Base-by-base conservation (phyloP, 1,140 invertebrate genomes). In the Popillia japonica region DNA sequence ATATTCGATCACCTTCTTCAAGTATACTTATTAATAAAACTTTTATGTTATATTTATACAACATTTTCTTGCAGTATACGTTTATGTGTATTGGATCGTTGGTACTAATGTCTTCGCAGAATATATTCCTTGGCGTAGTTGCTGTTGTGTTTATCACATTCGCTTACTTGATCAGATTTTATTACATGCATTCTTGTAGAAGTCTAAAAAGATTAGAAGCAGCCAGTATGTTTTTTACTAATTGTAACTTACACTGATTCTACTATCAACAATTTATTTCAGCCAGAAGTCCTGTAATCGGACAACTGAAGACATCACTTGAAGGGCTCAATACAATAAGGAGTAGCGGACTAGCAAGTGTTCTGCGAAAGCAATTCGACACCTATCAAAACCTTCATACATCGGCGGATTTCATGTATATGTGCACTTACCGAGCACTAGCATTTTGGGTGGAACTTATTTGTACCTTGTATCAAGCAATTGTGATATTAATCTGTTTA, bases 281-380 rank as follows among this genome's bases (percentile, higher is more conserved):
- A 93, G 92, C 92, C 73, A 89, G 92, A 42, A 93, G 92, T 86
- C 95, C 95, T 0, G 92, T 96, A 11, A 96, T 94, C 87, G 92
- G 94, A 11, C 96, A 98, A 84, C 88, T 98, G 73, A 96, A 93
- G 84, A 92, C 95, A 27, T 94, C 96, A 0, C 87, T 98, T 0
- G 94, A 95, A 86, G 97, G 97, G 7, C 88, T 98, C 40, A 90
- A 94, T 0, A 97, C 96, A 0, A 96, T 98, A 76, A 89, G 96
- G 78, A 95, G 96, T 0, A 96, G 94, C 82, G 89, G 90, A 27
- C 92, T 93, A 0, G 90, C 96, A 85, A 89, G 92, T 79, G 91
- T 93, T 77, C 90, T 98, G 6, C 92, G 93, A 80, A 86, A 91
- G 40, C 92, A 95, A 86, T 95, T 95, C 82, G 93, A 95, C 81